These are phyloP conservation scores for Orchesella flavescens DNA, from an alignment of 2,888 invertebrate genomes.

Conservation along the genomic window DNA sequence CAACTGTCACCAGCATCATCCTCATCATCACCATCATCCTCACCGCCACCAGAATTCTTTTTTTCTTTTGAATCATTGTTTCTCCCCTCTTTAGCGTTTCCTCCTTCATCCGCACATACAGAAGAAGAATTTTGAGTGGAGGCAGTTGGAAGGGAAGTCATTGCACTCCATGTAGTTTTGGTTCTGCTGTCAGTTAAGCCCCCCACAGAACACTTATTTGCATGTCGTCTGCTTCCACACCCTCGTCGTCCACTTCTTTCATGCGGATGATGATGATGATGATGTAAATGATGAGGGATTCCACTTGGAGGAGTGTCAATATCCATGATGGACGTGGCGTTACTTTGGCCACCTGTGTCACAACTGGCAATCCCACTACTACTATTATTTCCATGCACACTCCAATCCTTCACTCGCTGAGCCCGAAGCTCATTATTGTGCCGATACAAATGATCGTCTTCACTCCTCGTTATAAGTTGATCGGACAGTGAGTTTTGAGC, in stretches of 20 bases:
- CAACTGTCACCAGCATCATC: constrained; percentile 50
- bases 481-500: not conserved
- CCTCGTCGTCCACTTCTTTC: not conserved
- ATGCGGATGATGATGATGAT: not conserved
- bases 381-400: constrained; percentile 31
- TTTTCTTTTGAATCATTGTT: constrained; percentile 18
- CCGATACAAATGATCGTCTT: constrained; percentile 1
- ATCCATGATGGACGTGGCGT: constrained; percentile 32
- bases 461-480: constrained; percentile 4
- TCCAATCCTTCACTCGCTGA: constrained; percentile 50
- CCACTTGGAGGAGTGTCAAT: constrained; percentile 15
- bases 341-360: constrained; percentile 29
- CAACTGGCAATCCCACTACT: constrained; percentile 41
- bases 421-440: constrained; percentile 35
- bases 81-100: not conserved
- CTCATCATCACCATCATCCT: constrained; percentile 9
- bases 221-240: constrained; percentile 28
- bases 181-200: constrained; percentile 36
- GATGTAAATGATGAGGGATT: not conserved
- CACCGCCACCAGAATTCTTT: constrained; percentile 33
- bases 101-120: constrained; percentile 29
- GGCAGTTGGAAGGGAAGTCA: constrained; percentile 42
- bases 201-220: constrained; percentile 31
- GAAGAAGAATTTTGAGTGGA: constrained; percentile 11
- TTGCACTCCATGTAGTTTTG: constrained; percentile 52